Evolutionary conservation across 2,888 invertebrate genomes (phyloP).

Genomic region (Achlya flavicornis): DNA sequence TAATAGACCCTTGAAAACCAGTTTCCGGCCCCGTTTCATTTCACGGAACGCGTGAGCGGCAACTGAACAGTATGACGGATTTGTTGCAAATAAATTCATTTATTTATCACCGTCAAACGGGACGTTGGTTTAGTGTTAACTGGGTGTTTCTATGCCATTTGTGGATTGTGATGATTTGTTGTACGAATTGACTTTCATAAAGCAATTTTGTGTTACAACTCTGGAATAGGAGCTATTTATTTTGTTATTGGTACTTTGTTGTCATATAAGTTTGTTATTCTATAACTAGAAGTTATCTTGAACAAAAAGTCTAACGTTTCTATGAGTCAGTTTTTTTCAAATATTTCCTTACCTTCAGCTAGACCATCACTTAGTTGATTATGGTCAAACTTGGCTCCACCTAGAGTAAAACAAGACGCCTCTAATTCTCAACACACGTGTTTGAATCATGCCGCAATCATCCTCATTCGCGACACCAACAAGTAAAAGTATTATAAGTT

Average conservation of each 20-base stretch:
- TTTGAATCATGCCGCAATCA: neutral
- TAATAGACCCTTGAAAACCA: conserved; percentile 49
- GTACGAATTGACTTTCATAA: conserved; percentile 5
- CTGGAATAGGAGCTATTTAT: neutral
- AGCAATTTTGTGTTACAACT: neutral
- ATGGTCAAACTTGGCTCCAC: neutral
- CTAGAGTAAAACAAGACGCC: neutral
- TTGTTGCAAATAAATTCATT: conserved; percentile 55
- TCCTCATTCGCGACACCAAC: neutral
- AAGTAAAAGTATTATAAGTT: conserved; percentile 5
- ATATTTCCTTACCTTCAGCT: neutral
- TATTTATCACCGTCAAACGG: conserved; percentile 25
- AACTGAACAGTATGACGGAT: conserved; percentile 53
- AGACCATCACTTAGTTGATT: neutral
- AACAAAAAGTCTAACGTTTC: no score
- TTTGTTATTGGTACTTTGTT: neutral
- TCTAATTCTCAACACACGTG: neutral
- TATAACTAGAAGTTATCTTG: no score
- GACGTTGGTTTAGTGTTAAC: conserved; percentile 7
- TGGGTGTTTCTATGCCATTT: conserved; percentile 2
- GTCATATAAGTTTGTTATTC: neutral
- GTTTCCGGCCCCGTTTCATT: conserved; percentile 60
- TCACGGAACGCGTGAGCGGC: conserved; percentile 54
- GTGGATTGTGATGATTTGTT: conserved; percentile 5
- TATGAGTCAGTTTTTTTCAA: no score